Evolutionary conservation across 2,113 vertebrate genomes (phyloP), one percentile per base, ranked within the genome.

Genomic region (Oostethus manadensis): DNA sequence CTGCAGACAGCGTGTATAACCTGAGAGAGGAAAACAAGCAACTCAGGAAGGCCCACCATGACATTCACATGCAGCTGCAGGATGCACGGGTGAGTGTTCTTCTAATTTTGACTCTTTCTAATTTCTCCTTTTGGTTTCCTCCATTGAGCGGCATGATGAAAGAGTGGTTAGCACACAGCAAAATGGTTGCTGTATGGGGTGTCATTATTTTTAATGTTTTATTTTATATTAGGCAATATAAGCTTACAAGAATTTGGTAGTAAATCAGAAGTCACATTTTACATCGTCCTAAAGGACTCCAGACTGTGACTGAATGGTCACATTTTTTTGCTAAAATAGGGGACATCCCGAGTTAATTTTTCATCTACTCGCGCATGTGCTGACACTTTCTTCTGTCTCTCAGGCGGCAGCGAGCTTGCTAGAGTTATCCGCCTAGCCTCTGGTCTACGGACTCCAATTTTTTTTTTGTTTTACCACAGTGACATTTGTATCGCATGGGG

Each of bases 1-100:
- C 58, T 60, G 33, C 78, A 99, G 97, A 97, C 55, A 93, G 76
- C 8, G 71, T 92, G 11, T 93, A 93, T 68, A 96, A 97, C 71
- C 86, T 99, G 70, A 74, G 90, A 73, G 95, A 99, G 77, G 97
- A 99, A 77, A 98, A 98, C 62, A 94, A 92, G 48, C 94, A 99
- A 21, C 55, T 99, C 62, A 92, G 97, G 56, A 98, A 94, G 75
- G 92, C 95, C 18, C 95, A 99, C 70, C 96, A 97, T 38, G 94
- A 99, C 56, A 91, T 98, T 48, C 94, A 99, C 56, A 84, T 84
- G 1, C 96, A 99, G 86, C 90, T 99, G 0, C 96, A 97, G 81
- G 96, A 98, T 45, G 91, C 93, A 33, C 93, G 92, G 93, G 97
- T 99, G 29, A 33, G 29, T 15, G n/a, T 9, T 38, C 29, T 60